Conservation (phyloP, 2,888 invertebrate genomes). For the Carabus problematicus region DNA sequence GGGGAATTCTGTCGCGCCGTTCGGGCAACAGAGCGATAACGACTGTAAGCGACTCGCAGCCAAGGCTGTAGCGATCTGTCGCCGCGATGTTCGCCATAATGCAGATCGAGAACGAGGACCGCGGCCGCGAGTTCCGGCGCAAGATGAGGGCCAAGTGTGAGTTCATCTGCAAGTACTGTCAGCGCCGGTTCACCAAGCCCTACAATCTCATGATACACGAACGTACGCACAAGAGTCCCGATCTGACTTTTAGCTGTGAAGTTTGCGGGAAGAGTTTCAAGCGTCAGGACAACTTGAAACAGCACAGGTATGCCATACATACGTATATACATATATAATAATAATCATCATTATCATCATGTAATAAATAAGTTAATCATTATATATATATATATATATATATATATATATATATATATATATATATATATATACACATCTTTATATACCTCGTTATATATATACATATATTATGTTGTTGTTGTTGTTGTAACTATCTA, state of each 20-base stretch:
- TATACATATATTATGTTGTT: not conserved
- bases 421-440: not conserved
- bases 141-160: conserved; percentile 94
- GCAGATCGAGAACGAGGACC: conserved; percentile 88
- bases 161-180: conserved; percentile 98
- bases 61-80: conserved; percentile 37
- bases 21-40: too few species aligned
- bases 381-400: too few species aligned
- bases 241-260: conserved; percentile 96
- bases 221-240: conserved; percentile 95
- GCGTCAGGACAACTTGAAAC: conserved; percentile 94
- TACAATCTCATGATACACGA: conserved; percentile 99
- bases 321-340: not conserved
- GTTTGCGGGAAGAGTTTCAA: conserved; percentile 98
- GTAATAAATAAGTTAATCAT: too few species aligned
- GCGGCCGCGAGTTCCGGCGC: conserved; percentile 84
- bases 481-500: too few species aligned
- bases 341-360: too few species aligned
- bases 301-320: conserved; percentile 87
- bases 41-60: too few species aligned
- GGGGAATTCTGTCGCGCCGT: too few species aligned
- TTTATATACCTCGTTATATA: conserved; percentile 1
- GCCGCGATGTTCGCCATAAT: conserved; percentile 87
- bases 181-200: conserved; percentile 96
- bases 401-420: too few species aligned